Percentiles rank a stretch among this genome's conserved stretches.
These are phyloP conservation scores for Ispidina lecontei DNA, from an alignment of 2,797 vertebrate species.

Conservation along the genomic window DNA sequence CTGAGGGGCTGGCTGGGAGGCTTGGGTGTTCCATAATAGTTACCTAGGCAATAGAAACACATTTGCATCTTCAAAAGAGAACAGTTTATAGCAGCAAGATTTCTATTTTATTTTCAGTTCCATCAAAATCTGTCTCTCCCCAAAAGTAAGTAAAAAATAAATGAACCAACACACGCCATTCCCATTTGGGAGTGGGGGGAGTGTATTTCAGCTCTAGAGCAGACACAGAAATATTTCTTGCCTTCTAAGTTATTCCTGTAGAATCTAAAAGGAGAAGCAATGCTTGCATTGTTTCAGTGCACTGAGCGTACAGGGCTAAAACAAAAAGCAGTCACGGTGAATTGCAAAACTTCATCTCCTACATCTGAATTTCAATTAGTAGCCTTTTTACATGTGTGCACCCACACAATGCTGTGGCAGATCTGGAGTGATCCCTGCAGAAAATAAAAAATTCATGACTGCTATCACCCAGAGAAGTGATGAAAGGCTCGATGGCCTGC, in stretches of 20 bases:
- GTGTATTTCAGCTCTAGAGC: conserved; percentile 48
- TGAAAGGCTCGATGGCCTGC: conserved; percentile 68
- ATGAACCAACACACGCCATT: not conserved
- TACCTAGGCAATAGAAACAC: conserved; percentile 92
- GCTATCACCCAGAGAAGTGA: conserved; percentile 47
- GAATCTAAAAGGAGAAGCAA: conserved; percentile 56
- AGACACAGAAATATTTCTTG: conserved; percentile 36
- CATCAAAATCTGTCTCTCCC: conserved; percentile 11
- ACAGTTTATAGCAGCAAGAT: conserved; percentile 4
- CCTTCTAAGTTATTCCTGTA: conserved; percentile 34
- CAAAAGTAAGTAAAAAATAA: not conserved
- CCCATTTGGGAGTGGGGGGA: not conserved
- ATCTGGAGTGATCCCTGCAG: conserved; percentile 67
- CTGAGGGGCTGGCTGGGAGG: conserved; percentile 95
- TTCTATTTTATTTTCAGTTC: not conserved
- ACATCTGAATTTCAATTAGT: conserved; percentile 82
- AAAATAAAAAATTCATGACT: conserved; percentile 80
- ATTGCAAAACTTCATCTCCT: conserved; percentile 74
- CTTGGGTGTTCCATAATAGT: conserved; percentile 99
- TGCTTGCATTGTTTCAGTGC: conserved; percentile 74
- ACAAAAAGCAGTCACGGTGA: conserved; percentile 74
- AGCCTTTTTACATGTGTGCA: conserved; percentile 61
- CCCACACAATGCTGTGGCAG: conserved; percentile 65
- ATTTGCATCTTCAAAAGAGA: conserved; percentile 86
- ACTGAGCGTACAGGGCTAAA: conserved; percentile 72